Conservation (phyloP, 1,140 invertebrate genomes). For the Macrosteles quadrilineatus region DNA sequence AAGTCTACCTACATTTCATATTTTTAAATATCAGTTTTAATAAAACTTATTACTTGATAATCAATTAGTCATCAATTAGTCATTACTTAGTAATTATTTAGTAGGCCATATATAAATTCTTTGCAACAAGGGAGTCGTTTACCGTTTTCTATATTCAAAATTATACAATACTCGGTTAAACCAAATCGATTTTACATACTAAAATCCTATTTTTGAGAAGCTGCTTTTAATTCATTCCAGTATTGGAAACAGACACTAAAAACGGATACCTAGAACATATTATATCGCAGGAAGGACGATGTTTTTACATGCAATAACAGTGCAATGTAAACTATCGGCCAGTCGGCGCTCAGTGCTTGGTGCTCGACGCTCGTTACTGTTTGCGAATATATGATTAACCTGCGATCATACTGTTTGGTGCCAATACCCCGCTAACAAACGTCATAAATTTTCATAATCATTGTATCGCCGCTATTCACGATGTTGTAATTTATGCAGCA, state of each 20-base stretch:
- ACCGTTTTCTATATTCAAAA: too few relatives aligned
- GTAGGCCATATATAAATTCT: too few relatives aligned
- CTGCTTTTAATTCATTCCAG: too few relatives aligned
- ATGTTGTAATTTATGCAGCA: conserved; percentile 11
- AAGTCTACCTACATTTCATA: too few relatives aligned
- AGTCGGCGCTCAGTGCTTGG: not conserved
- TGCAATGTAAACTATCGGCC: not conserved
- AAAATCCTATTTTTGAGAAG: too few relatives aligned
- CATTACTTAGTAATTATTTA: too few relatives aligned
- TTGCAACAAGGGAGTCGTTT: too few relatives aligned
- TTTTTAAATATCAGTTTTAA: too few relatives aligned
- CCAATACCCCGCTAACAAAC: conserved; percentile 20
- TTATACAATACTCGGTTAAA: too few relatives aligned
- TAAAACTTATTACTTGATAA: too few relatives aligned
- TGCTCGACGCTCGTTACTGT: not conserved
- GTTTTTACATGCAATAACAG: not conserved
- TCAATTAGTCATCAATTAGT: too few relatives aligned
- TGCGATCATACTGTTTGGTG: conserved; percentile 8
- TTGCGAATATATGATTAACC: conserved; percentile 23
- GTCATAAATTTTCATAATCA: conserved; percentile 25
- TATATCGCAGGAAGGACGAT: not conserved
- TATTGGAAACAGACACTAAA: not conserved
- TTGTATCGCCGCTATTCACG: conserved; percentile 21
- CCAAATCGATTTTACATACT: too few relatives aligned
- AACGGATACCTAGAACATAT: not conserved